These are phyloP conservation scores for Cenopis cana DNA, from an alignment of 2,888 invertebrate species.

Conservation along the genomic window DNA sequence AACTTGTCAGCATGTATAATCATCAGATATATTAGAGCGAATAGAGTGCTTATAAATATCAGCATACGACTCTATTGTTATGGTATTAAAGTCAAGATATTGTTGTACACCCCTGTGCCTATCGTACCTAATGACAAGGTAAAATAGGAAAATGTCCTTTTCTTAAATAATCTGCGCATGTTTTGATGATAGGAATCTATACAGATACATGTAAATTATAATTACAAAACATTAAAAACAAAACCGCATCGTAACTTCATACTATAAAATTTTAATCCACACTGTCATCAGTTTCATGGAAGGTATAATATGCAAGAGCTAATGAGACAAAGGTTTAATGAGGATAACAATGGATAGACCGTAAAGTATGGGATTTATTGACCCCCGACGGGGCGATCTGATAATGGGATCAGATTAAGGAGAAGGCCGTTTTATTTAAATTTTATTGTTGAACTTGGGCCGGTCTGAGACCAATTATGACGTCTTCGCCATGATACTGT, in stretches of 20 bases:
- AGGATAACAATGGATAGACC: slow-evolving; percentile 79
- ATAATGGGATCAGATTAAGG: slow-evolving; percentile 77
- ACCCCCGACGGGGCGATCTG: slow-evolving; percentile 76
- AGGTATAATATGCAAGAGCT: slow-evolving; percentile 77
- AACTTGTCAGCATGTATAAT: background rate
- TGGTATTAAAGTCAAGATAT: too few relatives aligned
- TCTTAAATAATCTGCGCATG: too few relatives aligned
- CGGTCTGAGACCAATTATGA: too few relatives aligned
- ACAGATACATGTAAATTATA: background rate
- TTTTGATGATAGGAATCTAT: background rate
- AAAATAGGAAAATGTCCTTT: too few relatives aligned
- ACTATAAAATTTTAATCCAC: slow-evolving; percentile 60
- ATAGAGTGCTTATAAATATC: too few relatives aligned
- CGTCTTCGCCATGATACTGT: too few relatives aligned
- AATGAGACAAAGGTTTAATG: slow-evolving; percentile 85
- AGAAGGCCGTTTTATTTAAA: slow-evolving; percentile 45
- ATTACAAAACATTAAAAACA: slow-evolving; percentile 14
- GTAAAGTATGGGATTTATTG: slow-evolving; percentile 83
- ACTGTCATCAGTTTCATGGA: slow-evolving; percentile 78
- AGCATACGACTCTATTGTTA: too few relatives aligned
- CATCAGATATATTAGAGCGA: too few relatives aligned
- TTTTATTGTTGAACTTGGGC: background rate
- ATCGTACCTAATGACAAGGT: too few relatives aligned
- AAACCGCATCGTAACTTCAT: slow-evolving; percentile 20
- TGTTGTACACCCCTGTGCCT: too few relatives aligned